Base-by-base conservation (phyloP, 2,888 invertebrate genomes). In the Drosophila demipolita region DNA sequence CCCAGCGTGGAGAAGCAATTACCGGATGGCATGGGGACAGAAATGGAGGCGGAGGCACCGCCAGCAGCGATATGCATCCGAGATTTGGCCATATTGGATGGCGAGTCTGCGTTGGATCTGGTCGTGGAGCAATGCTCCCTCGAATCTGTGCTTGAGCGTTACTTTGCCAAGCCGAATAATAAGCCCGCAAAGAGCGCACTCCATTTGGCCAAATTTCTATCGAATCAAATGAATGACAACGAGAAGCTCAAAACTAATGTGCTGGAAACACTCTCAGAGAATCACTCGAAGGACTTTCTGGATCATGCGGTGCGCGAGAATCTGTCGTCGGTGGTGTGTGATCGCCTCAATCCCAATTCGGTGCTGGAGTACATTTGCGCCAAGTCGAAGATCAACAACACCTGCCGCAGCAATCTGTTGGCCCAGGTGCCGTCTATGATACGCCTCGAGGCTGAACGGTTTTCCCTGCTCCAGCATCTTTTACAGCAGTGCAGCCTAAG, bases 231-330 rank as follows among this genome's bases (percentile, higher is more conserved):
- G 93, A 78, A 70, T 53, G 66, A 53, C 38, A 91, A 91, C 62
- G 63, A 87, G 2, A 92, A 92, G 69, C 80, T 92, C 3, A 92
- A 92, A 74, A 75, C 85, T 6, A 89, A 80, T 67, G 89, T 93
- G 5, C 68, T 93, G 53, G 93, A 93, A 72, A 89, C 87, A 3
- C 81, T 93, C 17, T 92, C 93, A 3, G 93, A 93, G 79, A 91
- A 93, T 71, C 91, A 93, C 73, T 91, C 93, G 8, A 91, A 91
- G 61, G 93, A 93, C 36, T 93, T 93, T 66, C 80, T 93, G 54
- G 91, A 93, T 66, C 92, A 93, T 76, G 93, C 93, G 0, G 85
- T 93, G 8, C 92, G 92, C 70, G 93, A 93, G 68, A 93, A 93
- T 80, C 84, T 92, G 8, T 91, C 92, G 0, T 90, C 91, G 3